Base-by-base conservation (phyloP, 2,113 vertebrate genomes). In the Capricornis sumatraensis region DNA sequence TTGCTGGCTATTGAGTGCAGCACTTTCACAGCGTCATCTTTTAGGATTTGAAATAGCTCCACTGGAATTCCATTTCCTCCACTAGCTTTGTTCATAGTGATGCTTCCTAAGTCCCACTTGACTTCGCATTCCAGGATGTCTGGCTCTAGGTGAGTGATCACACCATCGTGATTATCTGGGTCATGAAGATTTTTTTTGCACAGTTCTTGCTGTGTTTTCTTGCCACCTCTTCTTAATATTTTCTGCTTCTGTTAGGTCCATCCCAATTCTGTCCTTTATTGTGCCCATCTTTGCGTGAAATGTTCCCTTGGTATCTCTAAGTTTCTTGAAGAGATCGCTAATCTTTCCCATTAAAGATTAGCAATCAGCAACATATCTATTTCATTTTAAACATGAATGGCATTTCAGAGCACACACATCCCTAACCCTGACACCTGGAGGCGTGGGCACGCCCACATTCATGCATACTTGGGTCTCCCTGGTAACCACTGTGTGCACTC, bases 381-480 rank as follows among this genome's bases (percentile, higher is more conserved):
- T 5, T 67, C 17, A 2, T 30, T 79, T 17, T 28, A 9, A 79
- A 79, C 9, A 10, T 11, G 16, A 47, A 79, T 6, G 28, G 16
- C 3, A 11, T 33, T 79, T 79, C 45, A 50, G 4, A 17, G 76
- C 9, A 19, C 45, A 11, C 5, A 1, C 1, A 19, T 17, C 7
- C 7, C 27, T 79, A 10, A 10, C 8, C 27, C 9, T 50, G 45
- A 33, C 16, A 12, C 28, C 17, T 17, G 27, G 17, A 30, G 25
- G 15, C 5, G 16, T 12, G 16, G 45, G 2, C 5, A 50, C 0
- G 2, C 13, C 45, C 28, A 1, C 0, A 1, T 6, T 10, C 17
- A 50, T 1, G 0, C 4, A 21, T 1, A 2, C 47, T 9, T 2
- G 17, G 45, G 2, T 6, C 16, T 21, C 28, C 17, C 28, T 0